phyloP scores from a whole-genome alignment of 2,113 vertebrate species.

The Phyllopteryx taeniolatus region DNA sequence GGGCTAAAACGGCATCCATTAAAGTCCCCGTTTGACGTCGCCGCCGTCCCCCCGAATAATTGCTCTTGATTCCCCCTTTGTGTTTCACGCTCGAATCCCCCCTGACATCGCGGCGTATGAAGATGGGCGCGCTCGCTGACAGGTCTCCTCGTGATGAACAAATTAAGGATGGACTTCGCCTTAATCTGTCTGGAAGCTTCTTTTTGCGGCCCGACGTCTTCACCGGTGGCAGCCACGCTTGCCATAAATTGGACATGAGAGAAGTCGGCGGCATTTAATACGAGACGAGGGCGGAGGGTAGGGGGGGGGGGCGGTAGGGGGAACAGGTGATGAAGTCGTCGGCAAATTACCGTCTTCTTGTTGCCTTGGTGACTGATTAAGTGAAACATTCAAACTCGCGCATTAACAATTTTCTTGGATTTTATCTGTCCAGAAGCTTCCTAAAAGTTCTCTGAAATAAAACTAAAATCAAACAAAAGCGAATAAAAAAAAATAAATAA shows the following conservation, averaged over 20 bases:
- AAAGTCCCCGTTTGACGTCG: neutral
- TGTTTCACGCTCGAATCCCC: conserved; percentile 64
- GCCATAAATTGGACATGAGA: conserved; percentile 69
- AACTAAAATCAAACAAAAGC: neutral
- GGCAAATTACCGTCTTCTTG: conserved; percentile 37
- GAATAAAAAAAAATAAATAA: neutral
- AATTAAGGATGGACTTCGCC: conserved; percentile 63
- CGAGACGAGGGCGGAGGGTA: conserved; percentile 12
- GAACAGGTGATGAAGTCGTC: conserved; percentile 60
- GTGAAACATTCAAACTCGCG: neutral
- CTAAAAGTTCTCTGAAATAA: neutral
- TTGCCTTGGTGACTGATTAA: neutral
- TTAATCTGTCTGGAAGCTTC: conserved; percentile 66
- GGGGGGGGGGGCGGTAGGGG: conserved; percentile 8
- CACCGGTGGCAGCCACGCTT: conserved; percentile 60
- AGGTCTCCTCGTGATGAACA: conserved; percentile 65
- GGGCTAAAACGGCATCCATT: neutral
- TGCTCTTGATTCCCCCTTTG: conserved; percentile 67
- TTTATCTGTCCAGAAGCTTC: neutral
- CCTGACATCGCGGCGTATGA: conserved; percentile 45
- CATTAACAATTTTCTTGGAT: neutral
- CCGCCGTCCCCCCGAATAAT: conserved; percentile 50
- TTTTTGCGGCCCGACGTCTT: conserved; percentile 52
- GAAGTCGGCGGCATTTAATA: conserved; percentile 51
- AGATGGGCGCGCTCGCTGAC: conserved; percentile 50